Percentiles rank a stretch among this genome's conserved stretches.
Evolutionary conservation across 30 jellyfish, hydroid and myxozoan species (phyloP).

Genomic region (Turritopsis rubra): DNA sequence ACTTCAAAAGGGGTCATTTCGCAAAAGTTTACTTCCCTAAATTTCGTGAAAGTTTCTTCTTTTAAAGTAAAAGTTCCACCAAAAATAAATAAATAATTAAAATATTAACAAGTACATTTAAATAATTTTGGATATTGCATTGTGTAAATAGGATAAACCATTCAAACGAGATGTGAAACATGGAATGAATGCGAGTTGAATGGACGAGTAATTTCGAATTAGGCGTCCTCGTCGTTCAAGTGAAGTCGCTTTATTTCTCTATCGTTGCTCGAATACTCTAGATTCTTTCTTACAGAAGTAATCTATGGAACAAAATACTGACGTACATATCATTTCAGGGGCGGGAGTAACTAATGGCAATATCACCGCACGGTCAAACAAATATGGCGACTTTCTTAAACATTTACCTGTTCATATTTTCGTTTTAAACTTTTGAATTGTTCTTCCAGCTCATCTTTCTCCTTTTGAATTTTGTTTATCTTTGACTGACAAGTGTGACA

Average conservation of each 20-base stretch:
- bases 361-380: too few species aligned
- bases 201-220: neutral
- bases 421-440: neutral
- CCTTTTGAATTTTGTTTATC: neutral
- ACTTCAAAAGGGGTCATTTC: too few species aligned
- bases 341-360: too few species aligned
- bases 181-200: neutral
- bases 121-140: too few species aligned
- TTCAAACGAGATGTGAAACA: too few species aligned
- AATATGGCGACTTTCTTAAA: too few species aligned
- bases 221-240: neutral
- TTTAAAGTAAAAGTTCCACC: neutral
- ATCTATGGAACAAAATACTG: neutral
- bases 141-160: neutral
- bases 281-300: neutral
- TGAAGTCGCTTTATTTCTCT: neutral
- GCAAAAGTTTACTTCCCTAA: too few species aligned
- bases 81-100: too few species aligned
- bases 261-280: neutral
- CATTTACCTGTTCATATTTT: constrained; percentile 16
- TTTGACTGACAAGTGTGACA: constrained; percentile 6
- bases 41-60: too few species aligned
- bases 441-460: constrained; percentile 12
- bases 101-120: too few species aligned
- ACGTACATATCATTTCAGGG: neutral